A percentile compares a stretch with the other conserved stretches of the same genome.
Conservation (phyloP, 2,797 vertebrate genomes). For the Sylvilagus floridanus region DNA sequence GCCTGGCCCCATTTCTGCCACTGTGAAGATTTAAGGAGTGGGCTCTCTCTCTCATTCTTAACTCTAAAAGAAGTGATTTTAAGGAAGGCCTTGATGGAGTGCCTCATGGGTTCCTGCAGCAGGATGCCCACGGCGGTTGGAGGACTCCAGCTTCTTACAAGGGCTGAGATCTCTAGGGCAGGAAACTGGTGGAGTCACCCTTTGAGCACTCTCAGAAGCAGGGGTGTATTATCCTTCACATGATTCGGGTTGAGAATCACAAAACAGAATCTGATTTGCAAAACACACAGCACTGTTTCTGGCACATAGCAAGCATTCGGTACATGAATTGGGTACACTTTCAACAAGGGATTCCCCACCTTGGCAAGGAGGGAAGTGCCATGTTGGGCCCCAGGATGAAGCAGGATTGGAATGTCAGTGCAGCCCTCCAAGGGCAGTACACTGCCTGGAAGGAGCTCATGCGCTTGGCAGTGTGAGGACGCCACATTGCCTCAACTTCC, state of each 20-base stretch:
- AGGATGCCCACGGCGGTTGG: background rate
- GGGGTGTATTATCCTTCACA: background rate
- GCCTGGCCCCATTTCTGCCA: no score
- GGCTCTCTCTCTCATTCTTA: no score
- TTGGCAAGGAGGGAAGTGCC: background rate
- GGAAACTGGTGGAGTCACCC: background rate
- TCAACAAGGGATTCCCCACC: background rate
- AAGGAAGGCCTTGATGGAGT: no score
- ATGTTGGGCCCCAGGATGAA: background rate
- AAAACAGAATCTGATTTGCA: background rate
- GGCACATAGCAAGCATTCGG: background rate
- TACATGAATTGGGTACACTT: background rate
- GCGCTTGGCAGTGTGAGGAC: background rate
- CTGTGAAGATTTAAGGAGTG: no score
- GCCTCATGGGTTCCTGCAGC: background rate
- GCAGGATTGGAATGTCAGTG: no score
- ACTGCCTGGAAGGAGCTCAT: background rate
- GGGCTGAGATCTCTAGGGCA: background rate
- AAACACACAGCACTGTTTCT: background rate
- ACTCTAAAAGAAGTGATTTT: background rate
- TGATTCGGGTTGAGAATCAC: background rate
- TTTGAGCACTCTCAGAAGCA: background rate
- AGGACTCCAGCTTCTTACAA: background rate
- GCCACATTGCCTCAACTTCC: background rate
- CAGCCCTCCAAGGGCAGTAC: background rate